Base-by-base conservation (phyloP, 1,140 invertebrate genomes). In the Cecropterus lyciades region DNA sequence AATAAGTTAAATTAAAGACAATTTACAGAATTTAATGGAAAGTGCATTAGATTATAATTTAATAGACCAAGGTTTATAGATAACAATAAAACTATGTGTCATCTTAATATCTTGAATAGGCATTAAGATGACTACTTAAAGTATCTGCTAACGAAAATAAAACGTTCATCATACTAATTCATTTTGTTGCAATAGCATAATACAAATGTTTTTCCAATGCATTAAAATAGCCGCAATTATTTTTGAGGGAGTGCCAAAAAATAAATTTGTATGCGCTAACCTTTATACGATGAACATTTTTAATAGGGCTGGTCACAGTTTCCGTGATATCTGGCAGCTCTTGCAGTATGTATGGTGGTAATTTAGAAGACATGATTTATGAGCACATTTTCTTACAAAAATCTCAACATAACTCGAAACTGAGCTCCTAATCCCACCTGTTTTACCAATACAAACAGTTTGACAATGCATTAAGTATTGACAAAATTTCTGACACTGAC, bases 281-380 rank as follows among this genome's bases (percentile, higher is more conserved):
- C 87, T 92, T 92, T 71, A 93, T 92, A 1, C 92, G 84, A 69
- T 91, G 90, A 57, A 89, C 84, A 70, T 81, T 87, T 80, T 83
- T 77, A 56, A 92, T 79, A 3, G 92, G 91, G 73, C 79, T 90
- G 60, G 86, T 83, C 49, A 91, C 80, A 57, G 68, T 82, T 59
- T 89, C 87, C 46, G 87, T 87, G 8, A 92, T 84, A 74, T 90
- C 80, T 45, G 88, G 80, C 42, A 92, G 79, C 64, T 93, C 89
- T 67, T 86, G 85, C 14, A 93, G 69, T 56, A 93, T 69, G 64
- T 85, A 88, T 16, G 84, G 87, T 24, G 86, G 80, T 70, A 83
- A 67, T 73, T 79, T 83, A 2, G 52, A 69, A 76, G 84, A 82
- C 87, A 90, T 89, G 48, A 69, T 82, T 79, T 72, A 80, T 11